Conservation (phyloP, 2,888 invertebrate species). For the Sipha maydis region DNA sequence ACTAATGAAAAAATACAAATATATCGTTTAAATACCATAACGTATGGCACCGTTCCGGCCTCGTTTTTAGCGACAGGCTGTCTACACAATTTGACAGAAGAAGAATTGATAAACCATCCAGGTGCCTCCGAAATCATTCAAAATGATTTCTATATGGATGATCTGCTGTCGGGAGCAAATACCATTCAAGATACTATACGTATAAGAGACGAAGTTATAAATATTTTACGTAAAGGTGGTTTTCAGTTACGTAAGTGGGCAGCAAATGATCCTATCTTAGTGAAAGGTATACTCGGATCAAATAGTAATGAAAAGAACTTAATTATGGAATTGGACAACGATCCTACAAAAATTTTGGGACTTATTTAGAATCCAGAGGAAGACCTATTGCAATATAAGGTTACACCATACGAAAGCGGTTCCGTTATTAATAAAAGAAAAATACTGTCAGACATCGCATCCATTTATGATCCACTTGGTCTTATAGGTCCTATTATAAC, state of each 20-base stretch:
- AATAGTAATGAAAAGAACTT: background rate
- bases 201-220: background rate
- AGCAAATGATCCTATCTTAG: no score
- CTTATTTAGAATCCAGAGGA: background rate
- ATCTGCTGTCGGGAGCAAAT: background rate
- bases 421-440: constrained; percentile 58
- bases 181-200: background rate
- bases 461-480: constrained; percentile 65
- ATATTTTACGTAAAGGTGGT: background rate
- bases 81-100: background rate
- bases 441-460: constrained; percentile 64
- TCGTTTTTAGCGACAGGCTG: constrained; percentile 6
- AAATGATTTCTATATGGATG: background rate
- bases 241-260: background rate
- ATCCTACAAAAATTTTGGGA: constrained; percentile 13
- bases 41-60: background rate
- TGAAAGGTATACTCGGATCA: background rate
- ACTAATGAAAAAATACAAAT: background rate
- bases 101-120: no score
- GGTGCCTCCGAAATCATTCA: no score
- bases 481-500: constrained; percentile 64
- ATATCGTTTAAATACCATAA: constrained; percentile 10
- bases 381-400: no score
- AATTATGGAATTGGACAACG: background rate
- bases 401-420: no score